Base-by-base conservation (phyloP, 2,113 vertebrate species). In the Myrmecobius fasciatus region DNA sequence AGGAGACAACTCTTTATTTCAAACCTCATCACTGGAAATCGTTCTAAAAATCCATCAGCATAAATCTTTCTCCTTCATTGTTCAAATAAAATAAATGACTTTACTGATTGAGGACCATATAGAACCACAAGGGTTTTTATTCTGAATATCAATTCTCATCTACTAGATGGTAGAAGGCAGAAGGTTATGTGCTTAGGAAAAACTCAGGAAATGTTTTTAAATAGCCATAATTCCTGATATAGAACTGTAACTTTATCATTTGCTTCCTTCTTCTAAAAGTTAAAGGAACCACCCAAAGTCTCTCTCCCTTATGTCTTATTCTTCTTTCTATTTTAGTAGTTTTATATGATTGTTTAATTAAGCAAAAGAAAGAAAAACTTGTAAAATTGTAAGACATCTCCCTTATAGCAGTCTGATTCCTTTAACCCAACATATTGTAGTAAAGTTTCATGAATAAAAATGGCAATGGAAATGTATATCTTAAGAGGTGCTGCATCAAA, bases 361-460 rank as follows among this genome's bases (percentile, higher is more conserved):
- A 14, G 11, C 17, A 67, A 43, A 93, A 92, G 26, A 92, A 17
- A 94, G 4, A 91, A 67, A 91, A 88, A 89, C 43, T 22, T 28
- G 89, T 48, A 90, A 26, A 91, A 90, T 91, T n/a, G 25, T 20
- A 52, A 94, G 43, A 28, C 53, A 36, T 48, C 46, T 12, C 94
- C 75, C 92, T 96, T 53, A 60, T 36, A 93, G 83, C 49, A 91
- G 67, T 94, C 46, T 89, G 36, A 93, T 94, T 91, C 75, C 48
- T 90, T 90, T 54, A 95, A 67, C n/a, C 3, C 52, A 93, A 89
- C 25, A 52, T 1, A 95, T 3, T 17, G 0, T 83, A 53, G 47
- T 31, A 89, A 93, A 89, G 83, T 95, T 96, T 95, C 97, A 90
- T 53, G 92, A 93, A 94, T 91, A 96, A 94, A 98, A 97, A 91